Percentiles rank a stretch among this genome's conserved stretches.
phyloP scores from a whole-genome alignment of 35 echinoderm and acorn worm species.

The Stichopus chloronotus region DNA sequence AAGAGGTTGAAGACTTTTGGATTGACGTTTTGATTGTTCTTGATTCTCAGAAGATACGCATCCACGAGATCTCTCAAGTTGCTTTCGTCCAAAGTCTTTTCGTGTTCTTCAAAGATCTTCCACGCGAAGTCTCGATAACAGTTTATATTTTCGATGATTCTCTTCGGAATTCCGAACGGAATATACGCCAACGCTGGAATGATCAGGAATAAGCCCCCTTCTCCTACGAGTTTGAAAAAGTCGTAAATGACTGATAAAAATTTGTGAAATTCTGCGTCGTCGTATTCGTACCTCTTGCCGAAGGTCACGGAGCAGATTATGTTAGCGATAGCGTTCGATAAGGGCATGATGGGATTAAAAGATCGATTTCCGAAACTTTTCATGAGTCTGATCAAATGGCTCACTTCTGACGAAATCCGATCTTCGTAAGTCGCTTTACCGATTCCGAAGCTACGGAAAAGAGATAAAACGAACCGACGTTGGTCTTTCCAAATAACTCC shows the following conservation, averaged over 20 bases:
- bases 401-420: slow-evolving; percentile 63
- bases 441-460: slow-evolving; percentile 83
- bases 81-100: slow-evolving; percentile 40
- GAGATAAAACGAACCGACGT: slow-evolving; percentile 71
- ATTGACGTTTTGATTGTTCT: slow-evolving; percentile 27
- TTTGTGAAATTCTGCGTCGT: slow-evolving; percentile 50
- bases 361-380: slow-evolving; percentile 8
- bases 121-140: slow-evolving; percentile 38
- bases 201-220: slow-evolving; percentile 26
- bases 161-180: slow-evolving; percentile 33
- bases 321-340: slow-evolving; percentile 74
- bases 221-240: slow-evolving; percentile 34
- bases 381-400: slow-evolving; percentile 35
- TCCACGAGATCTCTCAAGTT: slow-evolving; percentile 61
- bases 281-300: slow-evolving; percentile 57
- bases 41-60: slow-evolving; percentile 38
- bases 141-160: slow-evolving; percentile 6
- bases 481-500: slow-evolving; percentile 76
- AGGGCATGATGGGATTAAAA: slow-evolving; percentile 60
- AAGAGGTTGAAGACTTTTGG: slow-evolving; percentile 44
- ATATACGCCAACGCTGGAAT: slow-evolving; percentile 50
- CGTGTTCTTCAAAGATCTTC: slow-evolving; percentile 63
- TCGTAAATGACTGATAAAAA: slow-evolving; percentile 37
- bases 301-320: slow-evolving; percentile 44
- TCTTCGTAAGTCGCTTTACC: slow-evolving; percentile 83